Evolutionary conservation across 1,140 invertebrate species (phyloP), one percentile per base, ranked within the genome.

Genomic region (Stratiolaelaps scimitus): DNA sequence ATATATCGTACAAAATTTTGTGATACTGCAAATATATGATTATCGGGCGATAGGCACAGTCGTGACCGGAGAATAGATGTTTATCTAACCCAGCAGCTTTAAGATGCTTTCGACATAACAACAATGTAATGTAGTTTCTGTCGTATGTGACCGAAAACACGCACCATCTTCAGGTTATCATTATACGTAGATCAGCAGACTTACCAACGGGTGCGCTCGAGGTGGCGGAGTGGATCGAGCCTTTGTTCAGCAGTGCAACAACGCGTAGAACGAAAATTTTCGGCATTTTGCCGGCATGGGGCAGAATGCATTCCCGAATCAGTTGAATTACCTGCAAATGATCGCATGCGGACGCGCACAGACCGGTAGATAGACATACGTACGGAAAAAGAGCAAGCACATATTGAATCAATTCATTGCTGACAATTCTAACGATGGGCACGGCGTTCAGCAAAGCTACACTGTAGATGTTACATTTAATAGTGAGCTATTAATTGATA

Each of bases 201-300:
- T 70, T 70, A 78, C 77, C 77, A 43, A 78, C 82, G 66, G 77
- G 77, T 30, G 72, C 71, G 60, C 74, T 73, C 28, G 74, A 74
- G 1, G 87, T 85, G 0, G 87, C 85, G n/a, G 87, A 87, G 78
- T 94, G 89, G 73, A 95, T 90, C 15, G 92, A 93, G 0, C 92
- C 93, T 72, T 86, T 85, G 75, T 95, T 94, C 23, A 97, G 80
- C 44, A 97, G 81, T 71, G 89, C 84, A 66, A 97, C 88, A 48
- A 92, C 83, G 73, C 85, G 81, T 69, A 89, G 80, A 67, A 93
- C 84, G 75, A 93, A 93, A 69, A 89, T 85, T 74, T 85, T 83
- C 20, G 90, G 89, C 73, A 92, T 82, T 67, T 81, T 79, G 70
- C 80, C 78, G 1, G 88, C 85, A 76, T 85, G 83, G 2, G 90